Evolutionary conservation across 1,140 invertebrate species (phyloP).

Genomic region (Cydia fagiglandana): DNA sequence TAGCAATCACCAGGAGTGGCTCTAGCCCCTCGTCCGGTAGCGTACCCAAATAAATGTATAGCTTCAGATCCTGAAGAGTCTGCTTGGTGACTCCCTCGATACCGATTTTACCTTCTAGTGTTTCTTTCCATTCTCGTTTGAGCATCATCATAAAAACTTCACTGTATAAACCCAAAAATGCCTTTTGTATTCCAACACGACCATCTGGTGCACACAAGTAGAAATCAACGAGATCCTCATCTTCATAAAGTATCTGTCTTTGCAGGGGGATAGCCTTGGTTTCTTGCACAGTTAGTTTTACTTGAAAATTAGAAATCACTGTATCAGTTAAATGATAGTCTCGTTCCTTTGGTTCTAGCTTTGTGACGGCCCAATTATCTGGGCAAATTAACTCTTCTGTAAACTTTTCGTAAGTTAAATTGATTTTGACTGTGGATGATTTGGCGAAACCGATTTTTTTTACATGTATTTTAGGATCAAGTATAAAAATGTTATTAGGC

Average conservation of each 20-base stretch:
- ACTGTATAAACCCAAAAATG: not conserved
- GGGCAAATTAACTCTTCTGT: too few species aligned
- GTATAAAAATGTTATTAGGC: too few species aligned
- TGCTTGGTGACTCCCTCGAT: not conserved
- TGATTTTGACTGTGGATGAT: too few species aligned
- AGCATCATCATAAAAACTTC: not conserved
- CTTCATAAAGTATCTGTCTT: not conserved
- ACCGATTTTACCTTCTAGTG: not conserved
- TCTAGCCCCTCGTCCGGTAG: not conserved
- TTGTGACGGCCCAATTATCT: too few species aligned
- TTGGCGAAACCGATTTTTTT: too few species aligned
- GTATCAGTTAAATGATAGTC: too few species aligned
- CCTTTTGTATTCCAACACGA: not conserved
- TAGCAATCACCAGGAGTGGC: not conserved
- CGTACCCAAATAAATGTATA: not conserved
- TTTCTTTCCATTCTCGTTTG: not conserved
- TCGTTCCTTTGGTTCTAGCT: too few species aligned
- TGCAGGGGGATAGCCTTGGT: too few species aligned
- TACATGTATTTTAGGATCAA: too few species aligned
- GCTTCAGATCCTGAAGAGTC: not conserved
- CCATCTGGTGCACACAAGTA: not conserved
- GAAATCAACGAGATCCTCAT: not conserved
- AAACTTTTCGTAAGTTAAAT: too few species aligned
- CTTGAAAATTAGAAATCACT: too few species aligned
- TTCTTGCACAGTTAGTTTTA: too few species aligned